A percentile compares a stretch with the other conserved stretches of the same genome.
These are phyloP conservation scores for Labia minor DNA, from an alignment of 2,888 invertebrate genomes.

Conservation along the genomic window DNA sequence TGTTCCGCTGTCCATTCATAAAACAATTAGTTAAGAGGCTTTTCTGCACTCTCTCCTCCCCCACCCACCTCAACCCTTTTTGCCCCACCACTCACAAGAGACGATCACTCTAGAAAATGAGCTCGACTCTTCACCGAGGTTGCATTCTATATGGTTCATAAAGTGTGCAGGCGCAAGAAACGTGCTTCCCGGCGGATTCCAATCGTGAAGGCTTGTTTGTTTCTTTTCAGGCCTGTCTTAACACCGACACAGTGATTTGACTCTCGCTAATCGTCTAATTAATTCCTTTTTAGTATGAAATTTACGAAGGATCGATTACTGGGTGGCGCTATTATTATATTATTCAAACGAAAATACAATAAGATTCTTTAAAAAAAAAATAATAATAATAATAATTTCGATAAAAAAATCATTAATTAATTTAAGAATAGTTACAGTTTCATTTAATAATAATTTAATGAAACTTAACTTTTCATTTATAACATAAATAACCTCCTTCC, in stretches of 20 bases:
- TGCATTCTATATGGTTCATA: too few species aligned
- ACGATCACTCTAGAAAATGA: background rate
- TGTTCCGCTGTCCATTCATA: constrained; percentile 13
- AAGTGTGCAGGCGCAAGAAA: background rate
- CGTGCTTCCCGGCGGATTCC: background rate
- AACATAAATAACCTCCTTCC: too few species aligned
- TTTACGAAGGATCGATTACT: too few species aligned
- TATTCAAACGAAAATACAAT: too few species aligned
- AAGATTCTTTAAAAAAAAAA: too few species aligned
- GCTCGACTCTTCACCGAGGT: background rate
- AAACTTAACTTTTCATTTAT: too few species aligned
- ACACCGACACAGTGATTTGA: background rate
- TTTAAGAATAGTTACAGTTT: too few species aligned
- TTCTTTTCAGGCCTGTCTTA: background rate
- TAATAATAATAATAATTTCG: too few species aligned
- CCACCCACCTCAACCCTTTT: background rate
- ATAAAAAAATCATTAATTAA: too few species aligned
- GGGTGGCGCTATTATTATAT: too few species aligned
- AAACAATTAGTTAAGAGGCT: constrained; percentile 13
- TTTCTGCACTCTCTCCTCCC: background rate
- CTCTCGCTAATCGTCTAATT: background rate
- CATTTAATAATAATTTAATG: too few species aligned
- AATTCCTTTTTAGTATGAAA: too few species aligned
- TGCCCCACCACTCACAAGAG: background rate
- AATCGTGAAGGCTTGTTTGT: background rate